These are phyloP conservation scores for Rhincodon typus DNA, from an alignment of 2,797 vertebrate species.

Conservation along the genomic window DNA sequence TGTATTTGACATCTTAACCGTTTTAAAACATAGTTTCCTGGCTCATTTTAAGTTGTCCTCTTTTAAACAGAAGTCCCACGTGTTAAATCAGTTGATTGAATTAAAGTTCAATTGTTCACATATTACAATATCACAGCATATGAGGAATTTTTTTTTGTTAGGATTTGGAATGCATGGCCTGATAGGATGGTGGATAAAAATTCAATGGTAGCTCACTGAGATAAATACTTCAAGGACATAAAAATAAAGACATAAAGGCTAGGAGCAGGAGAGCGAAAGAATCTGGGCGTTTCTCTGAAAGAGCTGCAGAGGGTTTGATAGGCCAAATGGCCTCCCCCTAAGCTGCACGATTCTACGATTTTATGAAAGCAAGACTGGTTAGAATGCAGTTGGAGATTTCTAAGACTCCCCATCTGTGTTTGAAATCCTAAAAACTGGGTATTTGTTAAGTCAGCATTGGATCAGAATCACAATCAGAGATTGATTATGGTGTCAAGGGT, in stretches of 20 bases:
- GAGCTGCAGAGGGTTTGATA: background rate
- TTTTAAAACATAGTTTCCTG: too few species aligned
- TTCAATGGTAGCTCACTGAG: background rate
- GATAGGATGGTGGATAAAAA: background rate
- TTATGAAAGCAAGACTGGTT: background rate
- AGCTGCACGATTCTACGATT: background rate
- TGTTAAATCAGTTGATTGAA: background rate
- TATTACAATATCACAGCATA: background rate
- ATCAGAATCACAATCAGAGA: background rate
- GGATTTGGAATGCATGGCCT: background rate
- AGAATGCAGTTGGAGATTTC: background rate
- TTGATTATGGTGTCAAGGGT: background rate
- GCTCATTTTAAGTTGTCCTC: too few species aligned
- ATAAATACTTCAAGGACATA: background rate
- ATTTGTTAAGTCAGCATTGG: background rate
- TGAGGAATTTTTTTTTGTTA: background rate
- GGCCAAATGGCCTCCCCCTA: background rate
- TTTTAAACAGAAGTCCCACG: background rate
- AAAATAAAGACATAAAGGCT: background rate
- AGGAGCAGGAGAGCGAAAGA: background rate
- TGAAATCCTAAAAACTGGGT: background rate
- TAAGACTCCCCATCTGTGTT: background rate
- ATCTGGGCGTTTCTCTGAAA: background rate
- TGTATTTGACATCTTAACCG: too few species aligned
- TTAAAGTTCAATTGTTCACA: too few species aligned